Conservation (phyloP, 2,888 invertebrate species). For the Sarcophaga carnaria region DNA sequence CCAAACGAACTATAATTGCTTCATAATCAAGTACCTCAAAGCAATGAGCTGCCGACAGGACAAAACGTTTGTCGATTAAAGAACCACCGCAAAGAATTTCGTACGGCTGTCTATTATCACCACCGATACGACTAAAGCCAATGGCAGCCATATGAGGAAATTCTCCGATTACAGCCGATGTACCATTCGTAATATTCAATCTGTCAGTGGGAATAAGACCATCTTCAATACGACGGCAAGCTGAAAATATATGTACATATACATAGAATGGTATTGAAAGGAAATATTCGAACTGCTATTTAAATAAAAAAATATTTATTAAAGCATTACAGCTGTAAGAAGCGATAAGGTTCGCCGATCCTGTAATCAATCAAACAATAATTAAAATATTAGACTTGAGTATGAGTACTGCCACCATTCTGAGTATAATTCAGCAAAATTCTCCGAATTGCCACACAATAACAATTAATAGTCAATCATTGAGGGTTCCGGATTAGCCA, state of each 20-base stretch:
- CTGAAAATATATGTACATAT: slow-evolving; percentile 43
- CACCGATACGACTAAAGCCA: slow-evolving; percentile 71
- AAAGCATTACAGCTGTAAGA: neutral
- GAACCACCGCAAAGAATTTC: slow-evolving; percentile 77
- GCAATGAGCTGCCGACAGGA: slow-evolving; percentile 79
- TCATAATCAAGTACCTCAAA: slow-evolving; percentile 68
- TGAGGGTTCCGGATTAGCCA: too few relatives aligned
- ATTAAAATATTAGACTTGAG: too few relatives aligned
- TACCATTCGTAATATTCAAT: slow-evolving; percentile 76
- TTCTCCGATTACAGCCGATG: slow-evolving; percentile 73
- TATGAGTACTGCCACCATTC: too few relatives aligned
- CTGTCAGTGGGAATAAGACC: slow-evolving; percentile 64
- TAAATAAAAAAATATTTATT: neutral
- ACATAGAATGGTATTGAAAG: neutral
- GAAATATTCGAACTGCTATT: neutral
- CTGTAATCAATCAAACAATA: too few relatives aligned
- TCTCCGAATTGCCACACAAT: too few relatives aligned
- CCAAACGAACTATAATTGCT: slow-evolving; percentile 76
- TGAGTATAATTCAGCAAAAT: too few relatives aligned
- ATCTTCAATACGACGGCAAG: slow-evolving; percentile 64
- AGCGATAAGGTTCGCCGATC: neutral
- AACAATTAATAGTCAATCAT: too few relatives aligned
- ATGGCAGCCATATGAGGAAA: slow-evolving; percentile 80
- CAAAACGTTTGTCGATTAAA: slow-evolving; percentile 75
- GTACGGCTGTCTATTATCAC: slow-evolving; percentile 43